Evolutionary conservation across 1,140 invertebrate genomes (phyloP), one percentile per base, ranked within the genome.

Genomic region (Heterodera schachtii): DNA sequence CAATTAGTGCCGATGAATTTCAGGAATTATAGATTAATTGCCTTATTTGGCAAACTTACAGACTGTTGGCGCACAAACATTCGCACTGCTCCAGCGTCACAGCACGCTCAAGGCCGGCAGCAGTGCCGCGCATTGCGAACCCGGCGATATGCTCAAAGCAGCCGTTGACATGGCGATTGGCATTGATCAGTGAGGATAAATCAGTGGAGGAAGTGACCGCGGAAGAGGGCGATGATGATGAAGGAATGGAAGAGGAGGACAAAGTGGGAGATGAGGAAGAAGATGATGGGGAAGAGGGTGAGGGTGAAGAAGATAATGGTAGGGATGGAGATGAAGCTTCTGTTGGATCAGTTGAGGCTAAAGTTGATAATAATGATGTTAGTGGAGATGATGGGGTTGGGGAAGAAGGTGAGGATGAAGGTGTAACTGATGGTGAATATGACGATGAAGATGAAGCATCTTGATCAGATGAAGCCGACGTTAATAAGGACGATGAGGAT

Each of bases 91-190:
- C 87, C 11, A 90, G 13, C 9, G 84, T 75, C 19, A 89, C 86
- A 52, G 89, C 85, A 46, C 85, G 86, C 71, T 89, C 88, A 0
- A 89, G 74, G 31, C 89, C 89, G 19, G 85, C 88, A 47, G 88
- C 88, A 3, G 84, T 82, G 43, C 77, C 81, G 73, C 79, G 79
- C 84, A 88, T 88, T 71, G 60, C 46, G 71, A 83, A 84, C 31
- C 85, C 87, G 47, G 80, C 52, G 75, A 87, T 88, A 41, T 83
- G 73, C 73, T 87, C 87, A 75, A 89, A 87, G 67, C 87, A 89
- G 6, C 41, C 70, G 47, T 57, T 44, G 66, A 57, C 75, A 52
- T 52, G 47, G 31, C 44, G 47, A 21, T 41, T 78, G 31, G 57
- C 57, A 5, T 80, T 44, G 79, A 67, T 46, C 19, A 43, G 44